Percentiles rank a stretch among this genome's conserved stretches.
Evolutionary conservation across 2,888 invertebrate species (phyloP).

Genomic region (Leptopilina myrica): DNA sequence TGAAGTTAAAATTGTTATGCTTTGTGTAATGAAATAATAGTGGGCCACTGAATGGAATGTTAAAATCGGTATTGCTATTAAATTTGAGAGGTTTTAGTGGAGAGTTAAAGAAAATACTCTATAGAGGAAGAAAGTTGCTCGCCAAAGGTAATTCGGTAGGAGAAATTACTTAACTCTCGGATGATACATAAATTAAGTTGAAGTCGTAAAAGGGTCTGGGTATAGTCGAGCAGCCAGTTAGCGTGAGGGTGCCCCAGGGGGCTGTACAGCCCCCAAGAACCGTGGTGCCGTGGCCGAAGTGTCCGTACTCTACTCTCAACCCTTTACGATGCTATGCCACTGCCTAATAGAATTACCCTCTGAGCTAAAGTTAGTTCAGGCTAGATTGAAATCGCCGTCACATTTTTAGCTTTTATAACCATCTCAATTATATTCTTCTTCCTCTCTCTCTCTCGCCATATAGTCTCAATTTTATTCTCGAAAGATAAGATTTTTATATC

Average conservation of each 20-base stretch:
- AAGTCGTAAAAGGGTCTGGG: constrained; percentile 75
- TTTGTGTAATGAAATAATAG: background rate
- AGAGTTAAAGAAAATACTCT: constrained; percentile 49
- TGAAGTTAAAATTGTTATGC: background rate
- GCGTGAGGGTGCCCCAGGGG: constrained; percentile 77
- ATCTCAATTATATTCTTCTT: constrained; percentile 31
- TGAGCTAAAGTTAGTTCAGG: constrained; percentile 69
- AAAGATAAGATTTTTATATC: background rate
- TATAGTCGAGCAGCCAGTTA: constrained; percentile 75
- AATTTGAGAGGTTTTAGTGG: constrained; percentile 17
- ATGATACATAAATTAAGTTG: constrained; percentile 77
- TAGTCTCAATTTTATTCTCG: background rate
- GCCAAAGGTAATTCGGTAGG: constrained; percentile 71
- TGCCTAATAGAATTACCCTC: constrained; percentile 77
- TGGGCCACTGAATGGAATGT: background rate
- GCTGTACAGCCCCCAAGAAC: constrained; percentile 66
- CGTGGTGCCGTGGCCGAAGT: constrained; percentile 58
- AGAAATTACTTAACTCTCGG: constrained; percentile 77
- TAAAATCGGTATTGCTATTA: constrained; percentile 40
- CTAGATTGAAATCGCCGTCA: constrained; percentile 74
- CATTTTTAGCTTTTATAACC: constrained; percentile 64
- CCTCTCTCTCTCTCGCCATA: background rate
- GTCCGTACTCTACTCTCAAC: constrained; percentile 62
- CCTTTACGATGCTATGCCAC: constrained; percentile 75
- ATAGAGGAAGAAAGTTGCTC: constrained; percentile 63